These are phyloP conservation scores for Cochlearius cochlearius DNA, from an alignment of 2,113 vertebrate genomes.

Conservation along the genomic window DNA sequence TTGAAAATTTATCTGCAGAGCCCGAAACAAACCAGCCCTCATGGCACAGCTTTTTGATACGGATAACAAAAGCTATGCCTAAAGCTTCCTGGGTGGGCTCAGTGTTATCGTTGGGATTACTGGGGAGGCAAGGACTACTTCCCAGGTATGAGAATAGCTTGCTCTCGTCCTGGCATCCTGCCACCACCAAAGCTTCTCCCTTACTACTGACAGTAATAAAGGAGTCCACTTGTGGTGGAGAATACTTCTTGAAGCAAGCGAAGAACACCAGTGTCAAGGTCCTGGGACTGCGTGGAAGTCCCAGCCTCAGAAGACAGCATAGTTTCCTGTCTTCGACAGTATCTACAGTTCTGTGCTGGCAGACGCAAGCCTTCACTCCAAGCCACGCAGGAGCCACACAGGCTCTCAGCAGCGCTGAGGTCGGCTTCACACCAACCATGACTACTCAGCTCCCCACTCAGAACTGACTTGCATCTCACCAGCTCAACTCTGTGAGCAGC, in stretches of 20 bases:
- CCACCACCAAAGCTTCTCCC: neutral
- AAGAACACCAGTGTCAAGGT: neutral
- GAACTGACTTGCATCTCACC: neutral
- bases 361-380: neutral
- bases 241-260: neutral
- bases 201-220: neutral
- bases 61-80: neutral
- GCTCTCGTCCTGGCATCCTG: neutral
- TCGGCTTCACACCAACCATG: neutral
- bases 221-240: neutral
- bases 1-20: neutral
- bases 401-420: neutral
- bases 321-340: neutral
- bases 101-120: neutral
- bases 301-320: neutral
- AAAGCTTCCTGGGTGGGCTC: neutral
- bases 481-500: neutral
- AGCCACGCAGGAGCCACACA: rapidly evolving
- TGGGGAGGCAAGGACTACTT: neutral
- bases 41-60: neutral
- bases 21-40: neutral
- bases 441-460: neutral
- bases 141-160: neutral
- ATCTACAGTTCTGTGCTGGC: neutral
- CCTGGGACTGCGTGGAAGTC: neutral